Conservation (phyloP, 2,797 vertebrate species). For the Taenioides sp. region DNA sequence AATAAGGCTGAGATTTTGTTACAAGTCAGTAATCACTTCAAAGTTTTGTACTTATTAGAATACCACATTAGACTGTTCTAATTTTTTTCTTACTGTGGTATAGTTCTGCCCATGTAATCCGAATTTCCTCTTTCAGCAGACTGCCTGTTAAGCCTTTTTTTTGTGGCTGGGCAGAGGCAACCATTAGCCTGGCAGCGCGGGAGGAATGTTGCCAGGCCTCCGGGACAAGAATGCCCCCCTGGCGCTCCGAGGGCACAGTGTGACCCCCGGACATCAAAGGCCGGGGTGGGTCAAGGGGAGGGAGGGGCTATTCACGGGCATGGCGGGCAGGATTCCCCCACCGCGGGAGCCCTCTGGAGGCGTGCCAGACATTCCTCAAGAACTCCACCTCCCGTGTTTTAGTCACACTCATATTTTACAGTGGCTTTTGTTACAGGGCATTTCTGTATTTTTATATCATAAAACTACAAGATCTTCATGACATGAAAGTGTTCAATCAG, state of each 20-base stretch:
- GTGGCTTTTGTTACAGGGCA: neutral
- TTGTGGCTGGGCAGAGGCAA: constrained; percentile 19
- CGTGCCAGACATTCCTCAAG: constrained; percentile 60
- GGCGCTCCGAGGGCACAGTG: constrained; percentile 41
- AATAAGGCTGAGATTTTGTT: neutral
- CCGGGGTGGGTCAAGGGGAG: constrained; percentile 54
- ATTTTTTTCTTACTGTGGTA: neutral
- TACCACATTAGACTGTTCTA: neutral
- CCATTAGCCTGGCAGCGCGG: constrained; percentile 26
- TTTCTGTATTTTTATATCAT: neutral
- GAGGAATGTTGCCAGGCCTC: constrained; percentile 64
- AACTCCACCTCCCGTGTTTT: constrained; percentile 24
- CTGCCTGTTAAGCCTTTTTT: constrained; percentile 15
- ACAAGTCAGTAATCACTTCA: neutral
- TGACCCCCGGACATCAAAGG: constrained; percentile 73
- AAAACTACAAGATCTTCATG: neutral
- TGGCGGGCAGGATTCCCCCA: constrained; percentile 69
- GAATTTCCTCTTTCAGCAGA: constrained; percentile 21
- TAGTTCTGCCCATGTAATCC: constrained; percentile 13
- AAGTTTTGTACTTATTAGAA: neutral
- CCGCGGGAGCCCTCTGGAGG: constrained; percentile 63
- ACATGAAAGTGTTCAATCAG: neutral
- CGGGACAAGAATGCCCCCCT: constrained; percentile 56
- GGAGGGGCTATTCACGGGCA: constrained; percentile 67
- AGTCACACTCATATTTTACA: constrained; percentile 37